phyloP scores from a whole-genome alignment of 2,797 vertebrate genomes.

The Phyllotis vaccarum region DNA sequence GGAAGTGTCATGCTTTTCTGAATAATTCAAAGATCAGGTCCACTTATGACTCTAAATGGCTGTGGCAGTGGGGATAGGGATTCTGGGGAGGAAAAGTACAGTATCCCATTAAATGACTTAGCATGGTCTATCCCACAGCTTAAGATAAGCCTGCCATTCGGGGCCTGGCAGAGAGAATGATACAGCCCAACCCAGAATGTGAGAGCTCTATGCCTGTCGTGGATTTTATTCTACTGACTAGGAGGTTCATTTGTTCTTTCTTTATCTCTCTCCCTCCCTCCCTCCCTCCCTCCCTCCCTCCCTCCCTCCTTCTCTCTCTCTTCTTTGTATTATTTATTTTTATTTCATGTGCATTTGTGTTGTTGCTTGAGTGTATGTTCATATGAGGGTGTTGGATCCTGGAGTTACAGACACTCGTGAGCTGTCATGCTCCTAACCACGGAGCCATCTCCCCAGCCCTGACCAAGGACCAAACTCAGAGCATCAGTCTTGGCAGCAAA shows the following conservation, averaged over 20 bases:
- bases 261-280: too few species aligned
- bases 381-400: too few species aligned
- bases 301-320: too few species aligned
- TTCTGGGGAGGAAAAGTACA: not conserved
- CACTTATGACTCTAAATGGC: not conserved
- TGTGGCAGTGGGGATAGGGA: not conserved
- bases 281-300: too few species aligned
- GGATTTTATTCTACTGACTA: not conserved
- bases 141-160: not conserved
- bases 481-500: not conserved
- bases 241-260: not conserved
- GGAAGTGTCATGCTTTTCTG: not conserved
- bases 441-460: too few species aligned
- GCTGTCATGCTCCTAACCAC: too few species aligned
- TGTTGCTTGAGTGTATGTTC: too few species aligned
- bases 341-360: too few species aligned
- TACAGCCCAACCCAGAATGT: not conserved
- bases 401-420: too few species aligned
- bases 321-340: too few species aligned
- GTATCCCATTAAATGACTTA: not conserved
- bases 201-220: not conserved
- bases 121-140: not conserved
- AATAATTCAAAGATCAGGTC: not conserved
- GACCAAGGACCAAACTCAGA: not conserved
- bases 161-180: not conserved